Base-by-base conservation (phyloP, 2,888 invertebrate genomes). In the Pegoplata infirma region DNA sequence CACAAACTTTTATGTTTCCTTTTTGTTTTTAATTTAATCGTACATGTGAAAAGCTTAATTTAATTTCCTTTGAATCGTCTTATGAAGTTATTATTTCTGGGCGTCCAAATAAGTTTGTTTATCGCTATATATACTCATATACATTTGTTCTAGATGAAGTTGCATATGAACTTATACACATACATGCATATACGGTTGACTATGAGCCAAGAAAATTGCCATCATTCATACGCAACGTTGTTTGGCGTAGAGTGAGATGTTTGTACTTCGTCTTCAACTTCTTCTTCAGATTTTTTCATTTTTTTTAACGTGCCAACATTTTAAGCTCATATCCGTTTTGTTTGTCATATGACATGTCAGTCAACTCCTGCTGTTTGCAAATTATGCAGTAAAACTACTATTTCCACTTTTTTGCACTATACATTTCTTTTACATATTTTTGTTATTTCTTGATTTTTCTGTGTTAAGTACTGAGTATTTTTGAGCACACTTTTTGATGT, bases 351-450 rank as follows among this genome's bases (percentile, higher is more conserved):
- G 78, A 71, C 78, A 79, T 79, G 78, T 75, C 78, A 79, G 74
- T 71, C 78, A 79, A 75, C 74, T 79, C 78, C 78, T 79, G 78
- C 78, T 79, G 78, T 67, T 79, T 75, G 69, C 51, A 79, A 79
- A 75, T 79, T 79, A 79, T 79, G 74, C 78, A 75, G 78, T 61
- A 79, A 75, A 79, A 79, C 78, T 75, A 71, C 61, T 25, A 56
- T 69, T 74, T 67, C 73, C 63, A 73, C 47, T 73, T 63, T n/a
- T 72, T 67, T 63, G 49, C 32, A 32, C 53, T 47, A 19, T 63
- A 28, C 49, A 12, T 49, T 47, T 66, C 19, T 28, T 51, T 67
- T 66, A 2, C n/a, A n/a, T 14, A n/a, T 53, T 76, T 51, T 23
- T 8, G n/a, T 61, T 1, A 21, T 63, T 46, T n/a, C n/a, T n/a